Evolutionary conservation across 2,113 vertebrate genomes (phyloP), one percentile per base, ranked within the genome.

Genomic region (Rallus limicola): DNA sequence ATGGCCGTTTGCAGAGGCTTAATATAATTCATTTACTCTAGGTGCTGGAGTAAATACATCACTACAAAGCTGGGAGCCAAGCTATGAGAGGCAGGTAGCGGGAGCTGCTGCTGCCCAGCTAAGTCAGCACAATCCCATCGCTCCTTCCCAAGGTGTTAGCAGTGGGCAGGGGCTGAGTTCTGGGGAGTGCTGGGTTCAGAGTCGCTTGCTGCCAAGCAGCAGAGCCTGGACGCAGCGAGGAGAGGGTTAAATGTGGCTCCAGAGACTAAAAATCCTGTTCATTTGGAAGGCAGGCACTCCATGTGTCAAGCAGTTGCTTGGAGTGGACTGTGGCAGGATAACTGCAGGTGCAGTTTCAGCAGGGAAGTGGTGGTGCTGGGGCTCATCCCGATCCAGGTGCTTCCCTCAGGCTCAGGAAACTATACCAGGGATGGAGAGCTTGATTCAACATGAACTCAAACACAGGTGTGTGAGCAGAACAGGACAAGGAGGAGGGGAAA

Each of bases 1-100:
- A 96, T 84, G 95, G 26, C 95, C 82, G 71, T 78, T 94, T 93
- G 69, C 75, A 83, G 89, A 34, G 56, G 10, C n/a, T 77, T 84
- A 68, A 50, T 59, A 62, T 88, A 79, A 88, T 88, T 97, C 88
- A 92, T 64, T 94, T 78, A 83, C 79, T 90, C 76, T 2, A 64
- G 95, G 55, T 68, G 82, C 92, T 60, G 29, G 52, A 88, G 82
- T 93, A 86, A 86, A 95, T 95, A 44, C 46, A 81, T 93, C 90
- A 92, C 19, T 59, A n/a, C 6, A 64, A 80, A 19, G 50, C 74
- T 82, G 36, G 0, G 2, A 74, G 82, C 34, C 36, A 7, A 64
- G 62, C 69, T 71, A 0, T 5, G 53, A 88, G 68, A 36, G 33
- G 92, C 85, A 92, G 76, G 71, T 56, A 56, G 56, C 36, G 5